Evolutionary conservation across 1,140 invertebrate species (phyloP), one percentile per base, ranked within the genome.

Genomic region (Micrasema minimum): DNA sequence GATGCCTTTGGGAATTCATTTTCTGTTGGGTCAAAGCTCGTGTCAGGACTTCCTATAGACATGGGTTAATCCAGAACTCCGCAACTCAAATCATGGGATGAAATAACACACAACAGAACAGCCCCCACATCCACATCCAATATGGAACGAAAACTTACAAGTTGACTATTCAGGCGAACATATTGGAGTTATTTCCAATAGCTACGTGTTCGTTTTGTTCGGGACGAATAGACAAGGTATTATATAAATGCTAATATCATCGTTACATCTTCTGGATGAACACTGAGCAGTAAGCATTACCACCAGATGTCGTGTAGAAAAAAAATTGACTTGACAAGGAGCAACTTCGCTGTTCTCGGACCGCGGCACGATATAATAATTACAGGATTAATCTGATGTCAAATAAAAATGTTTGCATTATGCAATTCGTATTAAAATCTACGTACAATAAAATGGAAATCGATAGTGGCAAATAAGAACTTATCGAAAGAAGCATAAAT

Each of bases 121-220:
- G 53, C 16, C 26, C 10, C 22, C 41, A 46, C 7, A 10, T n/a
- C 31, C 31, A 38, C 23, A 45, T 64, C 59, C 43, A 64, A 64
- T 64, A 64, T 46, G 43, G 23, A 46, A 45, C 46, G 59, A 64
- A 64, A 46, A 64, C 59, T 31, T 64, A 64, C 59, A 64, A 64
- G 59, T 64, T 46, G 43, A 64, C 59, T 64, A 46, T 64, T 45
- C 41, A n/a, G 23, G 18, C 5, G 46, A 55, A 23, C n/a, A 48
- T 55, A 55, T 55, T 55, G 51, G 31, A 12, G 51, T 55, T 35
- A 41, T 41, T 59, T 59, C 37, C 55, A 59, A 59, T 59, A 59
- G 35, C 35, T 41, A 59, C 51, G 51, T 59, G 55, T 41, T 59
- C 55, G 38, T 59, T 59, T 59, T 59, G 35, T 59, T 59, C 55